Evolutionary conservation across 1,140 invertebrate species (phyloP).

Genomic region (Diorhabda sublineata): DNA sequence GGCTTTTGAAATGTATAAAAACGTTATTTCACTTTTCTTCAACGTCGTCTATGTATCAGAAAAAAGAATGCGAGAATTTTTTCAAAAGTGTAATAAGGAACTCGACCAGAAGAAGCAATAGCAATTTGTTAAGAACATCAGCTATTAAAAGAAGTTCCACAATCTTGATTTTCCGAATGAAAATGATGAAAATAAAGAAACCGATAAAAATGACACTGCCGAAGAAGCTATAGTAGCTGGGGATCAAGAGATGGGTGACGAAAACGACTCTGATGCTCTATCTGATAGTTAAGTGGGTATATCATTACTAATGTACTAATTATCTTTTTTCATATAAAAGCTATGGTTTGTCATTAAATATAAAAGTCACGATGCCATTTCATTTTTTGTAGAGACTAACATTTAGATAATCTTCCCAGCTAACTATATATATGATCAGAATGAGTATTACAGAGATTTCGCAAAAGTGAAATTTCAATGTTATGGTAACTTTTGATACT

Average conservation of each 20-base stretch:
- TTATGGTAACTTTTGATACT: slow-evolving; percentile 28
- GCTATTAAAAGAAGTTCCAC: slow-evolving; percentile 15
- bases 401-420: too few species aligned
- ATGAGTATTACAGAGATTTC: too few species aligned
- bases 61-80: slow-evolving; percentile 22
- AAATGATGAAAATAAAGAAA: background rate
- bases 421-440: too few species aligned
- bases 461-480: slow-evolving; percentile 26
- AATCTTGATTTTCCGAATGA: background rate
- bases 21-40: slow-evolving; percentile 18
- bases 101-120: slow-evolving; percentile 9
- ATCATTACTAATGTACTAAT: background rate
- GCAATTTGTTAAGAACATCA: slow-evolving; percentile 9
- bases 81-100: slow-evolving; percentile 18
- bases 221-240: background rate
- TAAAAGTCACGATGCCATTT: too few species aligned
- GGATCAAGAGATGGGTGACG: background rate
- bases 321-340: slow-evolving; percentile 28
- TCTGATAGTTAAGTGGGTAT: background rate
- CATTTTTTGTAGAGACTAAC: too few species aligned
- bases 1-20: slow-evolving; percentile 21
- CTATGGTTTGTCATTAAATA: too few species aligned
- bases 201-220: background rate
- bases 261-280: background rate
- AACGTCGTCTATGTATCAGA: slow-evolving; percentile 13